Base-by-base conservation (phyloP, 37 sponge, comb jelly and placozoan genomes). In the Aplysina aerophoba region DNA sequence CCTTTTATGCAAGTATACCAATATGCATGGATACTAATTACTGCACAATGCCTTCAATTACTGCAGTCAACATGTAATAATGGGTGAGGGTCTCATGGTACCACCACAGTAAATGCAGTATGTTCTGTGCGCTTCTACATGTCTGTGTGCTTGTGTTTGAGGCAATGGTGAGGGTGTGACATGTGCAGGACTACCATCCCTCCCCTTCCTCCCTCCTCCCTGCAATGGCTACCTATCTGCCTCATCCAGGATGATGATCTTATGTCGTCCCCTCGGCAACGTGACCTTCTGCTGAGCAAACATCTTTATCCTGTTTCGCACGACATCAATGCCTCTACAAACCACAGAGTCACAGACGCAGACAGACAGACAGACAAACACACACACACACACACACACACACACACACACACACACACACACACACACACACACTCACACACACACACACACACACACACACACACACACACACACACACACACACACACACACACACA, bases 281-380 rank as follows among this genome's bases (percentile, higher is more conserved):
- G 96, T 98, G 37, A 94, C 98, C 83, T 97, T 97, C 89, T 97
- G 95, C 61, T 99, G 96, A 25, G 99, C 97, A 86, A 99, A 99
- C 92, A 88, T 93, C 87, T 99, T 99, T 61, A 99, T 99, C 67
- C 81, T 55, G 81, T 97, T 97, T 37, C 99, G 53, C 34, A 99
- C 99, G 25, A 99, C 99, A 89, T 99, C 99, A 74, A 99, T 99
- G 11, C 99, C 99, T 39, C 99, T 91, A 59, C 8, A n/a, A 5
- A 73, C 73, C 14, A 73, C 72, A 40, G 16, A 81, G 27, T 22
- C 72, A 65, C 21, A 67, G 15, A 57, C n/a, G 36, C 37, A 77
- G 24, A 69, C 41, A 81, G 55, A 33, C 39, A 64, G 19, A n/a
- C n/a, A n/a, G n/a, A n/a, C n/a, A 86, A 22, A 31, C 40, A 72